A percentile compares a stretch with the other conserved stretches of the same genome.
Conservation (phyloP, 2,797 vertebrate genomes). For the Protosalanx chinensis region DNA sequence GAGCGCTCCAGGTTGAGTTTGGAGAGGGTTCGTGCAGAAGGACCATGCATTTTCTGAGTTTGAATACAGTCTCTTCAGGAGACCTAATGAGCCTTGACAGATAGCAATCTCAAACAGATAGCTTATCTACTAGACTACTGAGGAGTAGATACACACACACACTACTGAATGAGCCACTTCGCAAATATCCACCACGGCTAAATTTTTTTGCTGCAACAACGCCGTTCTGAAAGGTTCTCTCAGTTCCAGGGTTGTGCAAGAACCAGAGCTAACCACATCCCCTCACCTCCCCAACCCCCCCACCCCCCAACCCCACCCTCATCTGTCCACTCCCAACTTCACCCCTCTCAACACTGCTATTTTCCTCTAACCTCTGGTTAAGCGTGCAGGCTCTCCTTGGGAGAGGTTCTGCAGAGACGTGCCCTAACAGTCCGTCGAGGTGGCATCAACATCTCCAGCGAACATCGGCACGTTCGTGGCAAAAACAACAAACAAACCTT, state of each 20-base stretch:
- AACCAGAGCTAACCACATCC: neutral
- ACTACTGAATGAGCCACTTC: neutral
- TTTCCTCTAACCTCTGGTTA: too few species aligned
- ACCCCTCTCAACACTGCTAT: too few species aligned
- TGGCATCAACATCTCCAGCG: neutral
- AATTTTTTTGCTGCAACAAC: too few species aligned
- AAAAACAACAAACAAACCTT: slow-evolving; percentile 16
- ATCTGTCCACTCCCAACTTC: neutral
- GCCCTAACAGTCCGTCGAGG: neutral
- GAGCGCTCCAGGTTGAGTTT: too few species aligned
- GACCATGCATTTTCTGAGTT: too few species aligned
- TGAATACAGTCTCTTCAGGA: slow-evolving; percentile 9
- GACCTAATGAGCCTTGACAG: slow-evolving; percentile 57
- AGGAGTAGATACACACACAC: slow-evolving; percentile 34
- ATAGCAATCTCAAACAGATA: slow-evolving; percentile 43
- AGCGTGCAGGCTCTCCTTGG: neutral
- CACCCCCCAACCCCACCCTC: slow-evolving; percentile 10
- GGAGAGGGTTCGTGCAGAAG: too few species aligned
- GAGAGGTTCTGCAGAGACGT: neutral
- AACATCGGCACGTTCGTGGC: neutral
- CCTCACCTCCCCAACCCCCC: neutral
- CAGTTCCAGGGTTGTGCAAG: too few species aligned
- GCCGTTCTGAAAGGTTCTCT: too few species aligned
- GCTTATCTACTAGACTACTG: slow-evolving; percentile 72
- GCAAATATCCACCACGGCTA: too few species aligned